Percentiles rank a stretch among this genome's conserved stretches.
Evolutionary conservation across 2,797 vertebrate genomes (phyloP).

Genomic region (Microchirus variegatus): DNA sequence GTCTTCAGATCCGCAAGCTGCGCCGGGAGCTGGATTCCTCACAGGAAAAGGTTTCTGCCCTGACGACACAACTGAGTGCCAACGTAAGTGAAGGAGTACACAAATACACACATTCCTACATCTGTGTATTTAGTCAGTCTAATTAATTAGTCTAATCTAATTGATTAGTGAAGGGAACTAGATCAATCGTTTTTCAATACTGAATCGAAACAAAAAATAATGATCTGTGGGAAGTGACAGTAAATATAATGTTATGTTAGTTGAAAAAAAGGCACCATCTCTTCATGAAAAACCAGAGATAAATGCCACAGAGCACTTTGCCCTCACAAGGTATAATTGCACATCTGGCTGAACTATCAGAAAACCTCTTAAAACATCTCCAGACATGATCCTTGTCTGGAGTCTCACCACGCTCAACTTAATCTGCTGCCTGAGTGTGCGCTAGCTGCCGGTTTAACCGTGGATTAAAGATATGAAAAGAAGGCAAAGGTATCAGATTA

Average conservation of each 20-base stretch:
- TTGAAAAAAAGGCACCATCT: too few relatives aligned
- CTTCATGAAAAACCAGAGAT: not conserved
- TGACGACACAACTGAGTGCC: slow-evolving; percentile 96
- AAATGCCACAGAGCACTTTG: slow-evolving; percentile 3
- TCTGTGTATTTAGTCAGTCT: too few relatives aligned
- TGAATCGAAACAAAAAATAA: not conserved
- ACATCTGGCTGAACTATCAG: slow-evolving; percentile 42
- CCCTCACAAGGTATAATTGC: slow-evolving; percentile 47
- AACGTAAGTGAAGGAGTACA: slow-evolving; percentile 85
- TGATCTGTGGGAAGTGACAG: not conserved
- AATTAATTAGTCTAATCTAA: too few relatives aligned
- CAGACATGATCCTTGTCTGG: slow-evolving; percentile 39
- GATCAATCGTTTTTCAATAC: not conserved
- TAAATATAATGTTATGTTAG: not conserved
- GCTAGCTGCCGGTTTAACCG: slow-evolving; percentile 19
- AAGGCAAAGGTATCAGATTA: slow-evolving; percentile 51
- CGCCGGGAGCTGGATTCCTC: slow-evolving; percentile 95
- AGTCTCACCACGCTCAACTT: slow-evolving; percentile 52
- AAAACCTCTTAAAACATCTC: slow-evolving; percentile 44
- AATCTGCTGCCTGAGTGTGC: slow-evolving; percentile 39
- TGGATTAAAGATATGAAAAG: slow-evolving; percentile 50
- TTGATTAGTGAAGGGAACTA: not conserved
- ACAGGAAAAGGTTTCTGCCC: slow-evolving; percentile 96
- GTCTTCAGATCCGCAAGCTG: slow-evolving; percentile 91
- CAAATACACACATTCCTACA: not conserved